These are phyloP conservation scores for Anoplolepis gracilipes DNA, from an alignment of 1,140 invertebrate genomes.

Conservation along the genomic window DNA sequence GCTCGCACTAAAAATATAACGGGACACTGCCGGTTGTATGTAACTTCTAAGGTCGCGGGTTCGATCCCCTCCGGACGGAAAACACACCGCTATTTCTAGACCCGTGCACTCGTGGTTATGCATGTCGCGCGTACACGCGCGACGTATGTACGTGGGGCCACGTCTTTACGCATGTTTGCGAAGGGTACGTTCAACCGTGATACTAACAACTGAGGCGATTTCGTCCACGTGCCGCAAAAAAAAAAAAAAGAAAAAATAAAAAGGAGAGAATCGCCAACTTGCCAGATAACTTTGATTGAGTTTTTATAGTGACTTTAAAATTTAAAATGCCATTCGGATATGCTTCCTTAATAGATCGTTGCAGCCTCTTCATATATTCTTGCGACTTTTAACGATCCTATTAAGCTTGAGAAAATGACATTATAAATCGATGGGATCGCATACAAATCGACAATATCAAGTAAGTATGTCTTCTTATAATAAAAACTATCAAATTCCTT, in stretches of 20 bases:
- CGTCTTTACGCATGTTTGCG: slow-evolving; percentile 39
- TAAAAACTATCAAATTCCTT: neutral
- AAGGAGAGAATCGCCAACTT: neutral
- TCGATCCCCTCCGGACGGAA: slow-evolving; percentile 79
- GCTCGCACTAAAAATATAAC: slow-evolving; percentile 76
- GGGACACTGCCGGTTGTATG: slow-evolving; percentile 68
- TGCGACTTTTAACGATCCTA: neutral
- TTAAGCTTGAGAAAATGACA: neutral
- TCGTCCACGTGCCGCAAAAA: slow-evolving; percentile 33
- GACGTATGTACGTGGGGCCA: slow-evolving; percentile 33
- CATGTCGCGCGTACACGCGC: slow-evolving; percentile 53
- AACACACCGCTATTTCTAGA: slow-evolving; percentile 80
- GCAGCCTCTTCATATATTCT: no score
- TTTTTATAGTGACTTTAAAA: neutral
- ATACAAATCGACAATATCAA: neutral
- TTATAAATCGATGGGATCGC: neutral
- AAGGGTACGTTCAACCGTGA: slow-evolving; percentile 69
- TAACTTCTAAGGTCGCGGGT: slow-evolving; percentile 79
- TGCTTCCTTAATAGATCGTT: neutral
- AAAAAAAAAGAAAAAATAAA: neutral
- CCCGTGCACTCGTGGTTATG: slow-evolving; percentile 50
- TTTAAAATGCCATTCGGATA: neutral
- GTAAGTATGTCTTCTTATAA: neutral
- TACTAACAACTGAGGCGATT: slow-evolving; percentile 14
- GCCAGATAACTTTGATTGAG: neutral